Evolutionary conservation across 64 coral and sea anemone genomes (phyloP).

Genomic region (Montipora efflorescens): DNA sequence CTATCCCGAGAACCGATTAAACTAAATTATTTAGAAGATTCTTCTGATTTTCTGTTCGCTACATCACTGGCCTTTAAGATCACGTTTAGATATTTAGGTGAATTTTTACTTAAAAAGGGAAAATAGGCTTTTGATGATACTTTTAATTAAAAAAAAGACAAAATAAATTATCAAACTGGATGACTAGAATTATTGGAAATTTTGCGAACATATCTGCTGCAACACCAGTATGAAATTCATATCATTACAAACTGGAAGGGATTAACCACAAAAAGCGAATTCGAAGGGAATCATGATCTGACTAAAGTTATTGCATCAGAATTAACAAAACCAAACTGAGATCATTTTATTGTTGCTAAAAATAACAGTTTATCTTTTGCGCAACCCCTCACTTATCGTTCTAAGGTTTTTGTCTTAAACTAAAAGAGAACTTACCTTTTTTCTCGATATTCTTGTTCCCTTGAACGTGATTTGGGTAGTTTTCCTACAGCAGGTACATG

Average conservation of each 20-base stretch:
- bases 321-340: not conserved
- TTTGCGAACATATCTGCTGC: too few species aligned
- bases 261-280: too few species aligned
- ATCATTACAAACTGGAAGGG: too few species aligned
- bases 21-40: not conserved
- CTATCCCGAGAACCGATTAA: not conserved
- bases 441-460: not conserved
- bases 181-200: too few species aligned
- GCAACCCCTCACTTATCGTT: not conserved
- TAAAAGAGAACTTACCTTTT: constrained; percentile 15
- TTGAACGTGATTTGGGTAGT: constrained; percentile 2
- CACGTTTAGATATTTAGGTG: not conserved
- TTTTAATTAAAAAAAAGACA: not conserved
- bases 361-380: not conserved
- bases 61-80: not conserved
- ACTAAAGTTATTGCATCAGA: not conserved
- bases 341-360: not conserved
- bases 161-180: too few species aligned
- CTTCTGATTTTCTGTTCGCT: not conserved
- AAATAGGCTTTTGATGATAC: not conserved
- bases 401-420: not conserved
- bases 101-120: not conserved
- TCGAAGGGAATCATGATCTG: not conserved
- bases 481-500: constrained; percentile 41
- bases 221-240: not conserved